phyloP scores from a whole-genome alignment of 2,888 invertebrate genomes.

The Lottia gigantea region DNA sequence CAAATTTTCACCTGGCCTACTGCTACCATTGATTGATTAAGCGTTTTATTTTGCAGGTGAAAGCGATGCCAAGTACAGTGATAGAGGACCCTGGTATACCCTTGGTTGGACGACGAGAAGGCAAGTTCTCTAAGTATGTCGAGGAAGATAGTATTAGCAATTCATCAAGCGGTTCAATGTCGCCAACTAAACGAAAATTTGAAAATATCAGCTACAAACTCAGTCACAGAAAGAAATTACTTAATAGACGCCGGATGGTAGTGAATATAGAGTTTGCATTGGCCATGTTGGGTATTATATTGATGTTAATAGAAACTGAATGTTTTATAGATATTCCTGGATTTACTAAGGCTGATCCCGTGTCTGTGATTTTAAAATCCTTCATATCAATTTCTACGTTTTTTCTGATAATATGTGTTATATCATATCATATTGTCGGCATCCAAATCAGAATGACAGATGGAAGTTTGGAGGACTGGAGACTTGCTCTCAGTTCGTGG shows the following conservation, averaged over 20 bases:
- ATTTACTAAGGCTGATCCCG: slow-evolving; percentile 34
- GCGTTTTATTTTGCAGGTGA: slow-evolving; percentile 17
- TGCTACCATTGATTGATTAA: not conserved
- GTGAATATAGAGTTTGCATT: slow-evolving; percentile 46
- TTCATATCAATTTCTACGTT: slow-evolving; percentile 44
- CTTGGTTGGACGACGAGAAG: slow-evolving; percentile 42
- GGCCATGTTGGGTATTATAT: slow-evolving; percentile 43
- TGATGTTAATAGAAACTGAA: slow-evolving; percentile 54
- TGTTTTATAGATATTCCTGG: slow-evolving; percentile 35
- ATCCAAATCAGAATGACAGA: slow-evolving; percentile 50
- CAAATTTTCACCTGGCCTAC: too few species aligned
- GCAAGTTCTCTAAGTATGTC: slow-evolving; percentile 45
- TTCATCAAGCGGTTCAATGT: slow-evolving; percentile 20
- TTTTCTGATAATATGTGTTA: slow-evolving; percentile 37
- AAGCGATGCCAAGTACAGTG: slow-evolving; percentile 22
- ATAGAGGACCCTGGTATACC: slow-evolving; percentile 54
- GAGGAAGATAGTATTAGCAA: slow-evolving; percentile 37
- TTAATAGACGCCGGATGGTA: slow-evolving; percentile 40
- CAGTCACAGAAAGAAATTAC: slow-evolving; percentile 41
- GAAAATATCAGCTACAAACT: slow-evolving; percentile 53
- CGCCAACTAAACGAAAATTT: slow-evolving; percentile 31
- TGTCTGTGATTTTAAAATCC: slow-evolving; percentile 44
- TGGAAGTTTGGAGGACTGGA: slow-evolving; percentile 53
- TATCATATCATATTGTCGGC: slow-evolving; percentile 44
- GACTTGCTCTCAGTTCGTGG: slow-evolving; percentile 44